Conservation (phyloP, 2,888 invertebrate genomes). For the Dryobotodes eremita region DNA sequence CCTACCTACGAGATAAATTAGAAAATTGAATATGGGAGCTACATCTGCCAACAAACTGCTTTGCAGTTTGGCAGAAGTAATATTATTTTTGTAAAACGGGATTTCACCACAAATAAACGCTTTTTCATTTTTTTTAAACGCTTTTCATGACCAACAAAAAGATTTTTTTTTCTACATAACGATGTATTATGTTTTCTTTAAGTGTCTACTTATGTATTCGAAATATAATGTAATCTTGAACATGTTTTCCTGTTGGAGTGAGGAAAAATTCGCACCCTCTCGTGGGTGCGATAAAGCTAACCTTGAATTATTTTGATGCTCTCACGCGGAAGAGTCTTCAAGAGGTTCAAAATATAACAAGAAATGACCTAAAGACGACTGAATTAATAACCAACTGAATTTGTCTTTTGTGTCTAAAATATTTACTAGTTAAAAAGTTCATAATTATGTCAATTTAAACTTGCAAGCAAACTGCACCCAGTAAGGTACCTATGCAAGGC, state of each 20-base stretch:
- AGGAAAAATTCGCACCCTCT: slow-evolving; percentile 39
- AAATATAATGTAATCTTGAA: slow-evolving; percentile 23
- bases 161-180: not conserved
- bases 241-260: slow-evolving; percentile 43
- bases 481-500: not conserved
- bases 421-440: not conserved
- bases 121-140: no score
- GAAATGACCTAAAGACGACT: not conserved
- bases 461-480: not conserved
- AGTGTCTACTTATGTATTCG: slow-evolving; percentile 17
- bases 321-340: slow-evolving; percentile 24
- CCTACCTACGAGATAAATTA: no score
- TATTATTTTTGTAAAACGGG: no score
- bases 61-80: no score
- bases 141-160: not conserved
- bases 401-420: slow-evolving; percentile 3
- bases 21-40: no score
- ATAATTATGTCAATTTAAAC: not conserved
- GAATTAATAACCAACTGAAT: not conserved
- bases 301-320: slow-evolving; percentile 49
- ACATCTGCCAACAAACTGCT: no score
- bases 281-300: slow-evolving; percentile 30
- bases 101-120: no score
- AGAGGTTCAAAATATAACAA: slow-evolving; percentile 16
- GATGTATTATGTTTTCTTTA: slow-evolving; percentile 8